These are phyloP conservation scores for Glaucomys volans DNA, from an alignment of 2,113 vertebrate genomes.

Conservation along the genomic window DNA sequence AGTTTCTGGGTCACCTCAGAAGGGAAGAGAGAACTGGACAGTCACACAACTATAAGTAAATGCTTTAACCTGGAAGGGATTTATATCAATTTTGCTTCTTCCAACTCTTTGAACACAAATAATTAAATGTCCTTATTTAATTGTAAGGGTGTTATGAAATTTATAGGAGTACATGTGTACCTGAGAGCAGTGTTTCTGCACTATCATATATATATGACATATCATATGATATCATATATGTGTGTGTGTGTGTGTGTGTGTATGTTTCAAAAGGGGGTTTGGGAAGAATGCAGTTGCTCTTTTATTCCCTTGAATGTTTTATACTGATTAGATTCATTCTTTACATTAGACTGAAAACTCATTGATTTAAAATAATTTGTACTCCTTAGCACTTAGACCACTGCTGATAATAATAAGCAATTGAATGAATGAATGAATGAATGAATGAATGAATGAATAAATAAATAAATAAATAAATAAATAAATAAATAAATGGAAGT, in stretches of 20 bases:
- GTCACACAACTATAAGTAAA: neutral
- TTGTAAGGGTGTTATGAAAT: neutral
- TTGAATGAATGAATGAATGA: neutral
- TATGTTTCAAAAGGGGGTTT: neutral
- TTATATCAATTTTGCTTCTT: neutral
- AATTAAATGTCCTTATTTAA: neutral
- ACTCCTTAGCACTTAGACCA: neutral
- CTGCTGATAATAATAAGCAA: neutral
- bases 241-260: neutral
- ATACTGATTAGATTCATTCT: neutral
- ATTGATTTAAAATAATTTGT: neutral
- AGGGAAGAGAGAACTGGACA: neutral
- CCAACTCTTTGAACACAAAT: neutral
- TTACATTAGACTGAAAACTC: conserved; percentile 27
- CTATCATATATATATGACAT: neutral
- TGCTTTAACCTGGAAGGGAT: neutral
- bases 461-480: neutral
- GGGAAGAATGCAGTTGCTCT: neutral
- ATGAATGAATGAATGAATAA: neutral
- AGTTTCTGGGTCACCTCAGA: neutral
- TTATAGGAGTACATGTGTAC: neutral
- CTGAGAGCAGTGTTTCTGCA: neutral
- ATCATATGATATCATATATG: no score
- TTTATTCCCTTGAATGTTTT: conserved; percentile 6
- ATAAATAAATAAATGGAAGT: neutral